A percentile compares a stretch with the other conserved stretches of the same genome.
Conservation (phyloP, 1,140 invertebrate genomes). For the Zaprionus davidi region DNA sequence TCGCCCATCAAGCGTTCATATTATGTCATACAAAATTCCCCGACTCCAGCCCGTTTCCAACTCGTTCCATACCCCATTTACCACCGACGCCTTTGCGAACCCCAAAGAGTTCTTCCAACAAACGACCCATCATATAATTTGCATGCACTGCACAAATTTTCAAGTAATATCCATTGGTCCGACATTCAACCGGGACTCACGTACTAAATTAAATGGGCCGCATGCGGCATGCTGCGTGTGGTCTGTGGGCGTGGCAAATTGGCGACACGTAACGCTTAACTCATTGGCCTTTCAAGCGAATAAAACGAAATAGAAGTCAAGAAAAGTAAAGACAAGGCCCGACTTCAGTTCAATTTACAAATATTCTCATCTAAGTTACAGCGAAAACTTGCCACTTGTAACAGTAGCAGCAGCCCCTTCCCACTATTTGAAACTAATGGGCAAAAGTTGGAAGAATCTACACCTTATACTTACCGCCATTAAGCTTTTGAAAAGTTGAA, state of each 20-base stretch:
- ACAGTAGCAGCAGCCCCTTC: neutral
- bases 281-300: slow-evolving; percentile 23
- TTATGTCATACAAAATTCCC: slow-evolving; percentile 66
- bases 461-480: slow-evolving; percentile 45
- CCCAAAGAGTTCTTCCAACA: neutral
- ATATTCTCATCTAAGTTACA: slow-evolving; percentile 50
- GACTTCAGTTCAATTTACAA: slow-evolving; percentile 73
- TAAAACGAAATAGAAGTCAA: slow-evolving; percentile 20
- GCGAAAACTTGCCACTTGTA: slow-evolving; percentile 67
- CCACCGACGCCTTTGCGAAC: slow-evolving; percentile 7
- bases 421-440: slow-evolving; percentile 50
- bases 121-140: slow-evolving; percentile 48
- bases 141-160: slow-evolving; percentile 56
- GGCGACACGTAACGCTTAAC: slow-evolving; percentile 60
- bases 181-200: slow-evolving; percentile 47
- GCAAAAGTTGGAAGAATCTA: slow-evolving; percentile 69
- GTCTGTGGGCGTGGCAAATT: slow-evolving; percentile 63
- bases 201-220: slow-evolving; percentile 74
- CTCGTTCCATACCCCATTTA: slow-evolving; percentile 20
- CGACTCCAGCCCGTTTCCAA: slow-evolving; percentile 24
- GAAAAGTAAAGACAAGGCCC: slow-evolving; percentile 27
- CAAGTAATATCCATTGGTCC: slow-evolving; percentile 41
- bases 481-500: slow-evolving; percentile 74
- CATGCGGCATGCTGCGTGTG: slow-evolving; percentile 14
- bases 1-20: slow-evolving; percentile 63